Evolutionary conservation across 2,797 vertebrate genomes (phyloP).

Genomic region (Tadarida brasiliensis): DNA sequence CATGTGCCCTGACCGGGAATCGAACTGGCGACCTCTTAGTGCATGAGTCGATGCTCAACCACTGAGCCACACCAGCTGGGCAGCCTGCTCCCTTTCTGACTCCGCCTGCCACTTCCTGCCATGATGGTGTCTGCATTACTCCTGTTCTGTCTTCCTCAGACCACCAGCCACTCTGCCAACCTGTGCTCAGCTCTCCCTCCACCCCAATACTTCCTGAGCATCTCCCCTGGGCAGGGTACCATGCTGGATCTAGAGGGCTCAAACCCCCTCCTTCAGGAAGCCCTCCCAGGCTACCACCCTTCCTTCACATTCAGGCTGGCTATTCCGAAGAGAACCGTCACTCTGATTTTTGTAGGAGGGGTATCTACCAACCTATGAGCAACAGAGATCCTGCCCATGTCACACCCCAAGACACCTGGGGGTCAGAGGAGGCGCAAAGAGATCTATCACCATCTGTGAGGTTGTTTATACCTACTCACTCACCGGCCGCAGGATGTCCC

Average conservation of each 20-base stretch:
- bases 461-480: neutral
- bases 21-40: too few species aligned
- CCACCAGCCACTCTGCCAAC: neutral
- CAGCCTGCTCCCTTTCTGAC: neutral
- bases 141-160: neutral
- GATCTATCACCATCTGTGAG: rapidly evolving
- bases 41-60: too few species aligned
- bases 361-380: neutral
- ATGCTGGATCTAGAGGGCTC: neutral
- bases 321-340: neutral
- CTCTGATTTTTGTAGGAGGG: neutral
- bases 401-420: neutral
- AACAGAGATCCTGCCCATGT: too few species aligned
- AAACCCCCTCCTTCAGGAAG: neutral
- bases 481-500: slow-evolving; percentile 83
- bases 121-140: neutral
- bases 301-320: neutral
- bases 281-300: neutral
- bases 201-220: neutral
- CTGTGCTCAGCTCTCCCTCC: neutral
- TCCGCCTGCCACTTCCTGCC: rapidly evolving
- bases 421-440: neutral
- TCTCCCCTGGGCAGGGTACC: too few species aligned
- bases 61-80: too few species aligned
- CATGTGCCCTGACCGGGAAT: too few species aligned